Base-by-base conservation (phyloP, 2,113 vertebrate genomes). In the Nycticryphes semicollaris region DNA sequence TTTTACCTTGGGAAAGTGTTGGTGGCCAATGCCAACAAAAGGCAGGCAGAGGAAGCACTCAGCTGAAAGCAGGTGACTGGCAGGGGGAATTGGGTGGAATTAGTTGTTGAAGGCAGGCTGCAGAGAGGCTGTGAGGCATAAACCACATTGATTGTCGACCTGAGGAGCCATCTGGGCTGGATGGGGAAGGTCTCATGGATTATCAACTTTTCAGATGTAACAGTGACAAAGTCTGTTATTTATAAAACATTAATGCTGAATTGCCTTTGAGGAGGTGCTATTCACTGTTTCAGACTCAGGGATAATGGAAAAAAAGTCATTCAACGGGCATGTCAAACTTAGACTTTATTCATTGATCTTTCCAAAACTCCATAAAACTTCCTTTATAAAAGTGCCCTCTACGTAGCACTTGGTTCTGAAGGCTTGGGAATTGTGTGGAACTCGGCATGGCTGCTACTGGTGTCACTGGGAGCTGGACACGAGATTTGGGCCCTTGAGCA, bases 91-190 rank as follows among this genome's bases (percentile, higher is more conserved):
- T 22, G 3, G 37, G 15, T 7, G 47, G 27, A 66, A 31, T 6
- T 27, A 33, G 3, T 2, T 24, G 41, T 48, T 19, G 17, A 15
- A 80, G 12, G 5, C 59, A 45, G 84, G 81, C 54, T 89, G 51
- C 56, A 50, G 73, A 13, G 72, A 23, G 73, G 59, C 37, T 57
- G n/a, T 3, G 60, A 53, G n/a, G 45, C 7, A 6, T 1, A 27
- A 73, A 41, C 21, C 23, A 6, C 14, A 0, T 0, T 1, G 56
- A 5, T 0, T 16, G 67, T 7, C 48, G 37, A 6, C 7, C 31
- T 15, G 76, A 31, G 83, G 47, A 84, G 14, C 43, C 20, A 5
- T 17, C 75, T n/a, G 84, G 51, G 25, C 14, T 53, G 54, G 15
- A 3, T 3, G 24, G 59, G 35, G 28, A 66, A 10, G 33, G 25